Conservation (phyloP, 92 coral and sea anemone species). For the Parazoanthus swiftii region DNA sequence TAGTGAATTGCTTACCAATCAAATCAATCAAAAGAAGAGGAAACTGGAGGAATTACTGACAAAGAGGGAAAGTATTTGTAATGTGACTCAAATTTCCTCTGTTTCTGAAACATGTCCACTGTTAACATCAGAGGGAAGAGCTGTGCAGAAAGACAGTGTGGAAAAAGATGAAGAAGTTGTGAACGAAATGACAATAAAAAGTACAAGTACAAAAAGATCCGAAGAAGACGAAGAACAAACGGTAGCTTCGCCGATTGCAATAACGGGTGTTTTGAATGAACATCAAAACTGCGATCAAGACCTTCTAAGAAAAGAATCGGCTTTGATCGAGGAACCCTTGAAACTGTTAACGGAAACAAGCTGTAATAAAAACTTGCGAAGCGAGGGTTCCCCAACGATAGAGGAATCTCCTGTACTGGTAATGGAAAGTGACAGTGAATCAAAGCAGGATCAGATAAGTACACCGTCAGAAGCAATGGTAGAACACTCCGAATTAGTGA, state of each 20-base stretch:
- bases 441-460: not conserved
- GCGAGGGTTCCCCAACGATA: not conserved
- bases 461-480: not conserved
- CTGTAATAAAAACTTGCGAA: not conserved
- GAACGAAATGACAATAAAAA: not conserved
- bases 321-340: not conserved
- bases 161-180: not conserved
- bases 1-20: constrained; percentile 22
- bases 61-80: constrained; percentile 37
- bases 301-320: not conserved
- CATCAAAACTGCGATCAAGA: not conserved
- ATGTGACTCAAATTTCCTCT: not conserved
- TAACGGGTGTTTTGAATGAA: not conserved
- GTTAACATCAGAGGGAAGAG: not conserved
- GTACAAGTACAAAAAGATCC: not conserved
- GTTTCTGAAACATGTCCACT: not conserved
- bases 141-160: not conserved
- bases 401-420: not conserved
- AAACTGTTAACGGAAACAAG: not conserved
- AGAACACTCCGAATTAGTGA: not conserved
- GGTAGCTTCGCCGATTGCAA: not conserved
- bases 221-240: constrained; percentile 2
- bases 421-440: not conserved
- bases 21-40: constrained; percentile 53
- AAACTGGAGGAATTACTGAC: constrained; percentile 52